phyloP scores from a whole-genome alignment of 2,888 invertebrate species.

The Lithophane socia region DNA sequence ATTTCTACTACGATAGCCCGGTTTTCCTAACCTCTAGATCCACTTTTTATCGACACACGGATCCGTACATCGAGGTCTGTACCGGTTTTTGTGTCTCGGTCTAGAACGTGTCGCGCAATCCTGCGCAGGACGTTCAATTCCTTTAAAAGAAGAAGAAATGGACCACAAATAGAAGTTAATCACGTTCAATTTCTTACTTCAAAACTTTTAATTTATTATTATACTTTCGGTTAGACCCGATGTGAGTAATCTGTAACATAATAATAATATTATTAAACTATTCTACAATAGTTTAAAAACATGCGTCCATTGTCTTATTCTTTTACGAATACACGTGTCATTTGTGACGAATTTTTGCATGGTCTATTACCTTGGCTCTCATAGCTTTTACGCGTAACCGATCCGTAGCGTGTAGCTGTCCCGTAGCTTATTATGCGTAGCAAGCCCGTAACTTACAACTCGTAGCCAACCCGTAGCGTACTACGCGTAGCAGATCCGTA shows the following conservation, averaged over 20 bases:
- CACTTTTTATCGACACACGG: constrained; percentile 9
- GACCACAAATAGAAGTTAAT: not conserved
- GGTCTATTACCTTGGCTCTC: not conserved
- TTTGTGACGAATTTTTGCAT: not conserved
- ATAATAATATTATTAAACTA: constrained; percentile 21
- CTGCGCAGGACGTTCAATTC: not conserved
- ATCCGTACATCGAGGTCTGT: not conserved
- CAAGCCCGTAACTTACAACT: not conserved
- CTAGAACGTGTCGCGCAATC: not conserved
- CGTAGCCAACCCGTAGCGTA: not conserved
- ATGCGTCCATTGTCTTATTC: constrained; percentile 20
- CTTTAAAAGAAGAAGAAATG: not conserved
- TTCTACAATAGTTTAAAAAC: constrained; percentile 14
- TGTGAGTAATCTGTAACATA: not conserved
- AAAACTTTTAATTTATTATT: not conserved
- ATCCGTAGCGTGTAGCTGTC: not conserved
- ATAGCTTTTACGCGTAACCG: not conserved
- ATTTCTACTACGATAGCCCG: not conserved
- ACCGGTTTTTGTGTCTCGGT: constrained; percentile 21
- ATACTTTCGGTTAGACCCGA: not conserved
- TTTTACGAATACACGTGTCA: constrained; percentile 6
- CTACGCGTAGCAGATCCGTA: not conserved
- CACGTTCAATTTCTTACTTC: not conserved
- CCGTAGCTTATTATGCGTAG: not conserved
- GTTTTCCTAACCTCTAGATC: not conserved